Evolutionary conservation across 2,797 vertebrate species (phyloP), one percentile per base, ranked within the genome.

Genomic region (Rhinogobio ventralis): DNA sequence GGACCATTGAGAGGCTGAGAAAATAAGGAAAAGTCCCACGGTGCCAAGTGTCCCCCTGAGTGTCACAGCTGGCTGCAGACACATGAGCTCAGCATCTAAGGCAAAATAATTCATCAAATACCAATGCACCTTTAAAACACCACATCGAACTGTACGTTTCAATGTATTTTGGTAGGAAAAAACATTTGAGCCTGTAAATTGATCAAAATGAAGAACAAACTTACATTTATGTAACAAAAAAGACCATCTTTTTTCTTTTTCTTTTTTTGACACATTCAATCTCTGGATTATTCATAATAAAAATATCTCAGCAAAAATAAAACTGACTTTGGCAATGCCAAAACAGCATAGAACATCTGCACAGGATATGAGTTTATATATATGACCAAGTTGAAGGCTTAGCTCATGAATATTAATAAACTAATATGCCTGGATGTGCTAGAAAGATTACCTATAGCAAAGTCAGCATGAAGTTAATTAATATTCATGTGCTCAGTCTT

Each of bases 21-120:
- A 83, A 87, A 82, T 75, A 87, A 79, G 76, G 82, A 45, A 75
- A 72, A 45, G 36, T 68, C 72, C 42, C 57, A 80, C 23, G 17
- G 30, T 19, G 71, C 23, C 20, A 19, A 23, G 69, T 13, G 42
- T 69, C 60, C 39, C 64, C 23, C 11, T 6, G 49, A 75, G 60
- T 25, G 72, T 25, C 28, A 19, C 60, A 36, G 42, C 19, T 69
- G 28, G 49, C 55, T 75, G 28, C 7, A 64, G 14, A 30, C 14
- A 64, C 33, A 74, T 28, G 45, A 75, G 39, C n/a, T 72, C 7
- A 74, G 6, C 17, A 39, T 69, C 20, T 13, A 25, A 71, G 39
- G 57, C 53, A 45, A 64, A 87, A 84, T 42, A 64, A 60, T 25
- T 64, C 7, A 51, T 45, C 45, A 73, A 62, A 55, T 28, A 28